Conservation (phyloP, 2,797 vertebrate species). For the Neosilurus hyrtlii region DNA sequence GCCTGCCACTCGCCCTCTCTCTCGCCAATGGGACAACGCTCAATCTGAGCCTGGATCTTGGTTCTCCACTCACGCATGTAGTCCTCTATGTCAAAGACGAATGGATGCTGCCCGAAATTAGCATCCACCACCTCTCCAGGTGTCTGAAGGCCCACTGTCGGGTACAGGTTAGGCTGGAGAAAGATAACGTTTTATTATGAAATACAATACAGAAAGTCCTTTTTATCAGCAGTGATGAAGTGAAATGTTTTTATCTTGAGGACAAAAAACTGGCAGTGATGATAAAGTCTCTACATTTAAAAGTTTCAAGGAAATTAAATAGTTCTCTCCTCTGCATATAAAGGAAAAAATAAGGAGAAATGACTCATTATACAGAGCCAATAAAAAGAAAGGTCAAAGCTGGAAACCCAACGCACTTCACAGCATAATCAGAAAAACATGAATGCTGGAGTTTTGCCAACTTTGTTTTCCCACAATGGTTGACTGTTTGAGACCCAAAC, state of each 20-base stretch:
- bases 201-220: not conserved
- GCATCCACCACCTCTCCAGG: constrained; percentile 96
- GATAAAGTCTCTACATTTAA: not conserved
- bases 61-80: constrained; percentile 98
- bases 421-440: constrained; percentile 60
- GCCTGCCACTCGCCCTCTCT: constrained; percentile 96
- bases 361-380: constrained; percentile 51
- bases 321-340: not conserved
- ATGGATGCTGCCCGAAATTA: constrained; percentile 95
- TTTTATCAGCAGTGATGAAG: not conserved
- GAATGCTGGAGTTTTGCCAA: constrained; percentile 62
- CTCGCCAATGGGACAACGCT: constrained; percentile 90
- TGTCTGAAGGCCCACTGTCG: constrained; percentile 96
- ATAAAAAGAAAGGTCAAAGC: constrained; percentile 62
- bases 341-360: not conserved
- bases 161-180: constrained; percentile 90
- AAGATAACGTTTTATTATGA: not conserved
- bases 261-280: not conserved
- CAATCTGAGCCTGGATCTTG: constrained; percentile 93
- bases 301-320: not conserved
- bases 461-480: constrained; percentile 67
- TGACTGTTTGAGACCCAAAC: constrained; percentile 63
- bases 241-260: not conserved
- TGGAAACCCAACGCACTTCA: constrained; percentile 62
- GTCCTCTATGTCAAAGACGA: constrained; percentile 97